Evolutionary conservation across 2,113 vertebrate species (phyloP).

Genomic region (Jacana jacana): DNA sequence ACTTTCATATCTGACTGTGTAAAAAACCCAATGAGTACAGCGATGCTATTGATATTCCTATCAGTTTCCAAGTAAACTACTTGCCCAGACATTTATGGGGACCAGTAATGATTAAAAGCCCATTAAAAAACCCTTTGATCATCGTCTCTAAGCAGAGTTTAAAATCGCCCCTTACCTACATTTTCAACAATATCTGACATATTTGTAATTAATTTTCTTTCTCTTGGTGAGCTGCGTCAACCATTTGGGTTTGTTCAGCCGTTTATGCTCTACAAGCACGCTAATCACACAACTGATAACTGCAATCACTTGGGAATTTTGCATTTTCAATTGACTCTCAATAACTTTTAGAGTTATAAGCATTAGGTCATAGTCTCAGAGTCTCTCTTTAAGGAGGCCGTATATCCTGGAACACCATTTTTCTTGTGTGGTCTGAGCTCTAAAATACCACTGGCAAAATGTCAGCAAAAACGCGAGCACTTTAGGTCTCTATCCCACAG

Average conservation of each 20-base stretch:
- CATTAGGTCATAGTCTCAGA: constrained; percentile 57
- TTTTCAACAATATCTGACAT: neutral
- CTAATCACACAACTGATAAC: constrained; percentile 56
- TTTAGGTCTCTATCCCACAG: constrained; percentile 29
- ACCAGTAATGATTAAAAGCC: constrained; percentile 24
- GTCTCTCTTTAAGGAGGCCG: constrained; percentile 7
- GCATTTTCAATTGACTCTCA: constrained; percentile 42
- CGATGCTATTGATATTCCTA: neutral
- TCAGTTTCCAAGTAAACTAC: neutral
- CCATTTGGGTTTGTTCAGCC: constrained; percentile 14
- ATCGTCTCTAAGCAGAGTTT: constrained; percentile 4
- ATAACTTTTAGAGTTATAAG: constrained; percentile 47
- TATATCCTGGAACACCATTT: constrained; percentile 47
- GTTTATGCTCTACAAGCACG: constrained; percentile 6
- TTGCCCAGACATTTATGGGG: neutral
- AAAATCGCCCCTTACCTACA: constrained; percentile 15
- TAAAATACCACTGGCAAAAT: constrained; percentile 41
- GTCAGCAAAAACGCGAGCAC: neutral
- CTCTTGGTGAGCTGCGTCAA: neutral
- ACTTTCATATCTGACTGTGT: neutral
- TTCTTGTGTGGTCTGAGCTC: constrained; percentile 43
- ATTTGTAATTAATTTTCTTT: neutral
- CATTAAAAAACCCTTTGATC: constrained; percentile 24
- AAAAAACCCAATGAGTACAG: neutral
- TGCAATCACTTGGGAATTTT: constrained; percentile 27